Conservation (phyloP, 2,113 vertebrate species). For the Anseranas semipalmata region DNA sequence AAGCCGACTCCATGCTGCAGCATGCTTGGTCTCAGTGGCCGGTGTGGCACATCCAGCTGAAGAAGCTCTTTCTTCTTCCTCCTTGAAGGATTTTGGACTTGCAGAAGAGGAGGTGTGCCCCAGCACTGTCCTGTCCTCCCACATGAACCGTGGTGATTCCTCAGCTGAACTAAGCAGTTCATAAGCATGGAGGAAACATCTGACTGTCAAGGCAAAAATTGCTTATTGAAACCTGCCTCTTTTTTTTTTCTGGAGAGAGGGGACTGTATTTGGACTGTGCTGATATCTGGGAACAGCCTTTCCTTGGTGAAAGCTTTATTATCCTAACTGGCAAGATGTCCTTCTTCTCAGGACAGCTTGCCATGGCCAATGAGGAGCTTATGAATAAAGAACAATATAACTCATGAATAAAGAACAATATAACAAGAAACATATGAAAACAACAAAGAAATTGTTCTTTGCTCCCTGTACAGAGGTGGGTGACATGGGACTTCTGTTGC, state of each 20-base stretch:
- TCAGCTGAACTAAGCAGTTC: background rate
- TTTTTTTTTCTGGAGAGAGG: background rate
- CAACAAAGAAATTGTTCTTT: background rate
- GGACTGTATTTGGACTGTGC: background rate
- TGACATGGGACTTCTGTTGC: background rate
- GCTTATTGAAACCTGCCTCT: background rate
- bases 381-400: background rate
- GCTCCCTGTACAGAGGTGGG: background rate
- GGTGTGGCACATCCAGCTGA: background rate
- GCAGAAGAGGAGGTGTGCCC: background rate
- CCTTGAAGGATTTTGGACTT: background rate
- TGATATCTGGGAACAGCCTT: background rate
- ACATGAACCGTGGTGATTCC: background rate
- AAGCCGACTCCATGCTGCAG: background rate
- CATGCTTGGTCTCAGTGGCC: background rate
- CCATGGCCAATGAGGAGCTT: background rate
- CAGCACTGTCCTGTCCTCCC: background rate
- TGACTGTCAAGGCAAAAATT: background rate
- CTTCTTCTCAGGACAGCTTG: background rate
- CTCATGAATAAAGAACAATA: too few species aligned
- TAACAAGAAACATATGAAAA: background rate
- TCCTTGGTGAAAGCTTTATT: background rate
- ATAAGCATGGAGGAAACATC: background rate
- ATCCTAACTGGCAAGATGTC: background rate
- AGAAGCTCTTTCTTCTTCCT: background rate